A percentile compares a stretch with the other conserved stretches of the same genome.
Evolutionary conservation across 2,113 vertebrate species (phyloP).

Genomic region (Leucoraja erinaceus): DNA sequence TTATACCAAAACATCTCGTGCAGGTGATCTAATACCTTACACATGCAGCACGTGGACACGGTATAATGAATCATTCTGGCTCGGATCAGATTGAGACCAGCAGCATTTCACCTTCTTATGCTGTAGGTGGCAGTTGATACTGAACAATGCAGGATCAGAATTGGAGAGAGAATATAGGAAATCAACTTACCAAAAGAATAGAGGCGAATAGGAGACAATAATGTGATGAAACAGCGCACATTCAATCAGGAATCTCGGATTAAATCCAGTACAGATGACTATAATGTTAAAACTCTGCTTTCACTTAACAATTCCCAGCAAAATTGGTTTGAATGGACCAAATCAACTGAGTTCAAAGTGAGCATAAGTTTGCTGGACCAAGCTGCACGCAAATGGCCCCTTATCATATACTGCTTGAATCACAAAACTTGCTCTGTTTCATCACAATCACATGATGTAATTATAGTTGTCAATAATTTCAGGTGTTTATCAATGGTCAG

Average conservation of each 20-base stretch:
- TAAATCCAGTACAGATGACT: not conserved
- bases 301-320: not conserved
- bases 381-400: not conserved
- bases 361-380: not conserved
- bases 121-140: not conserved
- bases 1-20: not conserved
- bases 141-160: not conserved
- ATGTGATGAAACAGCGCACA: too few species aligned
- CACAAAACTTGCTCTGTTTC: not conserved
- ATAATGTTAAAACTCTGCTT: not conserved
- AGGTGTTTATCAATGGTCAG: not conserved
- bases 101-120: not conserved
- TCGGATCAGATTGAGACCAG: not conserved
- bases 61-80: not conserved
- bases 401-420: constrained; percentile 5
- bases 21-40: not conserved
- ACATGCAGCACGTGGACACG: not conserved
- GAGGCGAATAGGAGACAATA: not conserved
- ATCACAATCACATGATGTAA: constrained; percentile 24
- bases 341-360: not conserved
- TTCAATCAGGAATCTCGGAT: not conserved
- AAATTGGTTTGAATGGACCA: not conserved
- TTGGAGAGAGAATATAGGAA: not conserved
- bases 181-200: not conserved
- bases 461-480: not conserved